phyloP scores from a whole-genome alignment of 2,888 invertebrate genomes.

The Philaethria dido region DNA sequence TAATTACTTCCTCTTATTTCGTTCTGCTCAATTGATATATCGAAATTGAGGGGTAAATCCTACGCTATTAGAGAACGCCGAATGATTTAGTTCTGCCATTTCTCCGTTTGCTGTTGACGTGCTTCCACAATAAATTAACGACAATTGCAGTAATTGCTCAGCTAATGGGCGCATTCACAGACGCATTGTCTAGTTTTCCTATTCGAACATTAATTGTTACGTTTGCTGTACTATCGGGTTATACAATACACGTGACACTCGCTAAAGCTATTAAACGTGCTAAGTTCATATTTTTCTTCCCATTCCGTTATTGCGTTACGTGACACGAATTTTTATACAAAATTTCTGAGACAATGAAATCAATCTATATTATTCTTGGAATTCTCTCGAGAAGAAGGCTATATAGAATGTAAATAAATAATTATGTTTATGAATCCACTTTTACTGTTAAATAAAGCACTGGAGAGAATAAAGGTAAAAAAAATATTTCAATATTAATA shows the following conservation, averaged over 20 bases:
- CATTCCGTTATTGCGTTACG: constrained; percentile 63
- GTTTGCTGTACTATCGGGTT: constrained; percentile 47
- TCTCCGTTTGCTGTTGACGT: constrained; percentile 56
- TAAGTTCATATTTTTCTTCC: constrained; percentile 45
- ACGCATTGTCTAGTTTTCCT: constrained; percentile 74
- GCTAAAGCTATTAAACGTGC: constrained; percentile 8
- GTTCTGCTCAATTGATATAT: constrained; percentile 26
- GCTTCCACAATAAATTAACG: constrained; percentile 74
- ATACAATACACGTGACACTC: constrained; percentile 2
- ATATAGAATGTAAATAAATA: constrained; percentile 62
- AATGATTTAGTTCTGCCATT: constrained; percentile 50
- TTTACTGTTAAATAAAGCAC: constrained; percentile 44
- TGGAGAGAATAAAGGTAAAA: constrained; percentile 58
- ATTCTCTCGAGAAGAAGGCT: constrained; percentile 49
- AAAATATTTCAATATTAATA: constrained; percentile 63
- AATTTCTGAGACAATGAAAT: constrained; percentile 56
- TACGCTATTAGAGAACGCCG: constrained; percentile 42
- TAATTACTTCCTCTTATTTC: constrained; percentile 13
- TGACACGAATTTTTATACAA: constrained; percentile 58
- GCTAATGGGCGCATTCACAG: constrained; percentile 71
- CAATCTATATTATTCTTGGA: constrained; percentile 59
- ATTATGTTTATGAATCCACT: constrained; percentile 52
- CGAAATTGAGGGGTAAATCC: constrained; percentile 27
- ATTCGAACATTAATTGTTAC: constrained; percentile 66
- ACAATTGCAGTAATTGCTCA: constrained; percentile 82